A percentile compares a stretch with the other conserved stretches of the same genome.
These are phyloP conservation scores for Cichlasoma orientale DNA, from an alignment of 2,797 vertebrate species.

Conservation along the genomic window DNA sequence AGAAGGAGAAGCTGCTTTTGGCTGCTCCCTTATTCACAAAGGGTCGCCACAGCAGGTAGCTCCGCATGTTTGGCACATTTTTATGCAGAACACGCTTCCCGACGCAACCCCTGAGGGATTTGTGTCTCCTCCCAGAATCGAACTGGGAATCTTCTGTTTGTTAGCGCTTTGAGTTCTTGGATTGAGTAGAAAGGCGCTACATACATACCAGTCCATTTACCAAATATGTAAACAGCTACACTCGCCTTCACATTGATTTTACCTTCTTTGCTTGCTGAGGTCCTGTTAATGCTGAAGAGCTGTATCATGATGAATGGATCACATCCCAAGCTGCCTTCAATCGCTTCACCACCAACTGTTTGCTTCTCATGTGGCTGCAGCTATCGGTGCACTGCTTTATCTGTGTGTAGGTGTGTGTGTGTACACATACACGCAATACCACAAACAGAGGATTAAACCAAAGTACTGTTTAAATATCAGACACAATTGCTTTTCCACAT, in stretches of 20 bases:
- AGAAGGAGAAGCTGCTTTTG: too few species aligned
- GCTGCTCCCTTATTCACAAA: too few species aligned
- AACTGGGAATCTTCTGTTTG: background rate
- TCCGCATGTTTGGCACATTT: background rate
- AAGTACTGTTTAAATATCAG: background rate
- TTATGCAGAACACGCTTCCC: too few species aligned
- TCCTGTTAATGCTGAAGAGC: conserved; percentile 37
- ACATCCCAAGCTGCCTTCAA: conserved; percentile 41
- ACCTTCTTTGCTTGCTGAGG: conserved; percentile 40
- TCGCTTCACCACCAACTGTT: conserved; percentile 45
- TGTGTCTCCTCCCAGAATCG: background rate
- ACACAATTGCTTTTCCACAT: conserved; percentile 11
- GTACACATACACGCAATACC: background rate
- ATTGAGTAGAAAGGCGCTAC: background rate
- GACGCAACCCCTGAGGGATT: background rate
- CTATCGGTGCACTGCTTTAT: background rate
- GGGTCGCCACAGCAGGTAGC: background rate
- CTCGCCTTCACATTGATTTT: conserved; percentile 6
- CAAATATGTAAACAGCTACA: background rate
- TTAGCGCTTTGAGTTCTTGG: background rate
- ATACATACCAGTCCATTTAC: background rate
- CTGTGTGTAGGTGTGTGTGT: conserved; percentile 2
- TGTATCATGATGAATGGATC: conserved; percentile 60
- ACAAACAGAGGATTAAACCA: conserved; percentile 22
- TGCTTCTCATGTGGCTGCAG: conserved; percentile 53